These are phyloP conservation scores for Ginglymostoma cirratum DNA, from an alignment of 2,113 vertebrate species.

Conservation along the genomic window DNA sequence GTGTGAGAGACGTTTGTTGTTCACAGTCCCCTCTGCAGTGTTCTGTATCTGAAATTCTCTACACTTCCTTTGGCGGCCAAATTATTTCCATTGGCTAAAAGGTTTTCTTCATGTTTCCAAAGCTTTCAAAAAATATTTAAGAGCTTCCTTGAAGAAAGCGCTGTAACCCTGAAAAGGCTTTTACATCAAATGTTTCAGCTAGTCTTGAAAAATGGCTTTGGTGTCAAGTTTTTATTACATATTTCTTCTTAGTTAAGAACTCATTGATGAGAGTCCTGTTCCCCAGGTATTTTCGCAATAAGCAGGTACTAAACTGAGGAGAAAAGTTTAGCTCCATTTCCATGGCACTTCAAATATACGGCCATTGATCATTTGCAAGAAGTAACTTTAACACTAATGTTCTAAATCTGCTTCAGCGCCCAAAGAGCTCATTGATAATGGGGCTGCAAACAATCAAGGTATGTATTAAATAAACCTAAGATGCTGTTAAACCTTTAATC, in stretches of 20 bases:
- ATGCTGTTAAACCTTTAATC: too few species aligned
- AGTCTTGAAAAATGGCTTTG: background rate
- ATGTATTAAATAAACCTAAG: too few species aligned
- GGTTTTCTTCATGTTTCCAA: background rate
- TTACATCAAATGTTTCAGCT: background rate
- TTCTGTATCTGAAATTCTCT: background rate
- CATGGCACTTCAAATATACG: background rate
- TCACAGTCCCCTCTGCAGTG: background rate
- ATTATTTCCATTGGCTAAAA: background rate
- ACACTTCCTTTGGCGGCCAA: too few species aligned
- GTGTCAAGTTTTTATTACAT: background rate
- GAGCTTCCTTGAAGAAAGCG: background rate
- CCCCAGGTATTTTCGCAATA: background rate
- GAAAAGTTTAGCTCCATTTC: background rate
- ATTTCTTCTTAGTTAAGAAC: too few species aligned
- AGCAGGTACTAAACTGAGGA: background rate
- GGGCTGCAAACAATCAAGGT: background rate
- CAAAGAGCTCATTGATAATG: background rate
- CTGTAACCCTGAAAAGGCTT: background rate
- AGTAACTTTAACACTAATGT: background rate
- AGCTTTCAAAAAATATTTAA: background rate
- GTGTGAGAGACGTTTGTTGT: background rate
- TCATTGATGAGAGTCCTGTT: background rate
- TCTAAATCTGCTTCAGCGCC: background rate
- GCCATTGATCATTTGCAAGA: background rate